Conservation (phyloP, 2,888 invertebrate genomes). For the Euzetes globulus region DNA sequence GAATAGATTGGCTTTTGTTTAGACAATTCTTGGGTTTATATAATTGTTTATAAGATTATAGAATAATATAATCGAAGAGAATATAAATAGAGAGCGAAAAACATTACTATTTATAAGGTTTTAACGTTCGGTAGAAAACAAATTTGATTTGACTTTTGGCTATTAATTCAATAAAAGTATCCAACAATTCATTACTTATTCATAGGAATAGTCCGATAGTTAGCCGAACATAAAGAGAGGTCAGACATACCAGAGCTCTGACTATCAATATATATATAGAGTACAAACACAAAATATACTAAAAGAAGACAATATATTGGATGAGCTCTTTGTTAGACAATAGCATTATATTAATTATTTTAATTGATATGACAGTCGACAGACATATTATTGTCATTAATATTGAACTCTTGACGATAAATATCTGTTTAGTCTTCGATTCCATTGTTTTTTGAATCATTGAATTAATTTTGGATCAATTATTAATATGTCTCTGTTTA, state of each 20-base stretch:
- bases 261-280: too few relatives aligned
- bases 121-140: not conserved
- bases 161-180: constrained; percentile 17
- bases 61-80: not conserved
- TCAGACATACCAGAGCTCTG: not conserved
- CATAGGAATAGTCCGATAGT: not conserved
- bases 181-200: constrained; percentile 11
- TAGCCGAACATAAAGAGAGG: not conserved
- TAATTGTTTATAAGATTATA: not conserved
- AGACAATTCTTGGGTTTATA: not conserved
- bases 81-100: not conserved
- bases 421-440: not conserved
- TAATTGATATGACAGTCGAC: not conserved
- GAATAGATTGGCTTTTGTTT: not conserved
- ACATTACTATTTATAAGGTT: not conserved
- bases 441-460: not conserved
- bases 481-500: not conserved
- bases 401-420: too few relatives aligned
- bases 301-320: too few relatives aligned
- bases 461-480: not conserved
- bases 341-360: not conserved
- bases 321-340: not conserved
- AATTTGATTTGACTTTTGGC: constrained; percentile 7
- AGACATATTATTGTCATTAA: too few relatives aligned
- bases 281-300: too few relatives aligned